Base-by-base conservation (phyloP, 2,797 vertebrate genomes). In the Xenops minutus region DNA sequence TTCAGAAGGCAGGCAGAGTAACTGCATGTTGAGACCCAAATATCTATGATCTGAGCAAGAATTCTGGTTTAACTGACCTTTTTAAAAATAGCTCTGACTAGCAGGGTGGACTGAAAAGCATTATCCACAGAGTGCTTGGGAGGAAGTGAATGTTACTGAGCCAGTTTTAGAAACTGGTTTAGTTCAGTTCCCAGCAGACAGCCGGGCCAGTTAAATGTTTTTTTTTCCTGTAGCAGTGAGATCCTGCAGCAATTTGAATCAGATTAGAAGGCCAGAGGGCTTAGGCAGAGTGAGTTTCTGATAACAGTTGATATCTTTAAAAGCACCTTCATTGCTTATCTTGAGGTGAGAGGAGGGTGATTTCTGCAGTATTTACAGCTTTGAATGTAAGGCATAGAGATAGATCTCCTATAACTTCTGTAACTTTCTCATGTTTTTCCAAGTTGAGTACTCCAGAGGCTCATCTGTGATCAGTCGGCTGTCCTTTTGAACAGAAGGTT, bases 121-220 rank as follows among this genome's bases (percentile, higher is more conserved):
- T 86, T 91, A 75, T 84, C 34, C 8, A 7, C 37, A 36, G 69
- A 83, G 66, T 41, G 11, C 66, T 92, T 72, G 62, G 66, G 66
- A 92, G 79, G 90, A 91, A 93, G 77, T 94, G 89, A 93, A 86
- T 61, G 79, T 67, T 90, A 94, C 59, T 58, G 73, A 90, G 80
- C 88, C 89, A 71, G 94, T 96, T 96, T 85, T 86, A 90, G 85
- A 85, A 96, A 93, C 88, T 92, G 62, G 89, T 94, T 94, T 94
- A 88, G 73, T 88, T 96, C 85, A 61, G 67, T 88, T 93, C 87
- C 81, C 85, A 89, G 81, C 64, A 92, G 72, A 43, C 72, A 80
- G 46, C 85, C 93, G 85, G 76, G 54, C 34, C 66, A 81, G 24
- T 64, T 80, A 36, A 12, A 22, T 21, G 26, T 37, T 6, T 69